These are phyloP conservation scores for Melanchra persicariae DNA, from an alignment of 2,888 invertebrate species.

Conservation along the genomic window DNA sequence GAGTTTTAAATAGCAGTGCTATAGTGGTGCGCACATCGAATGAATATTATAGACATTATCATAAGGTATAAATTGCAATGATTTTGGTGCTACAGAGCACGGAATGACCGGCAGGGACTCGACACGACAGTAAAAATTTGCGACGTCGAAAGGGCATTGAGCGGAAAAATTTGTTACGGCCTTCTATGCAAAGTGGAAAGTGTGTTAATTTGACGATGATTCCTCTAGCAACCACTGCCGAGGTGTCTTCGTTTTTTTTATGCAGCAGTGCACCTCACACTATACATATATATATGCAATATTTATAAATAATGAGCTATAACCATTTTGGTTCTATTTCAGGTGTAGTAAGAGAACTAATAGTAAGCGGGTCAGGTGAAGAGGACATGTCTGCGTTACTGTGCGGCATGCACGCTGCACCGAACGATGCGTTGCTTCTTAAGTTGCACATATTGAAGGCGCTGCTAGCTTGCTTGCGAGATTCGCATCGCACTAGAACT, in stretches of 20 bases:
- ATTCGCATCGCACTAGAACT: conserved; percentile 98
- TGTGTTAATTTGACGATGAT: no score
- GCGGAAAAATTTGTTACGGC: no score
- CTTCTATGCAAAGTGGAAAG: no score
- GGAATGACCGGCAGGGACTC: not conserved
- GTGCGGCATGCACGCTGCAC: conserved; percentile 97
- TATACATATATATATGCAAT: no score
- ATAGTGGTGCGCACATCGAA: not conserved
- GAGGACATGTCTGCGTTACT: conserved; percentile 98
- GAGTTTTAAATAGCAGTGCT: not conserved
- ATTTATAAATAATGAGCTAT: no score
- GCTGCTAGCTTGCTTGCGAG: conserved; percentile 96
- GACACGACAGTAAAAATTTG: not conserved
- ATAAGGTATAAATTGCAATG: not conserved
- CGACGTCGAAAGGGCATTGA: no score
- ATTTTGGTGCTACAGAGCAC: not conserved
- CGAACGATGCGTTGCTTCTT: conserved; percentile 94
- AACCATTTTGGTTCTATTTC: conserved; percentile 22
- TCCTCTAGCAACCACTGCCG: no score
- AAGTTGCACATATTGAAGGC: conserved; percentile 98
- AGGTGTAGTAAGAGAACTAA: conserved; percentile 96
- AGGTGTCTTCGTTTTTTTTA: no score
- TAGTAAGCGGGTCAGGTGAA: conserved; percentile 97
- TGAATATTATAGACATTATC: not conserved
- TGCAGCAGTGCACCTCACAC: no score